A percentile compares a stretch with the other conserved stretches of the same genome.
These are phyloP conservation scores for Cervus canadensis DNA, from an alignment of 2,113 vertebrate species.

Conservation along the genomic window DNA sequence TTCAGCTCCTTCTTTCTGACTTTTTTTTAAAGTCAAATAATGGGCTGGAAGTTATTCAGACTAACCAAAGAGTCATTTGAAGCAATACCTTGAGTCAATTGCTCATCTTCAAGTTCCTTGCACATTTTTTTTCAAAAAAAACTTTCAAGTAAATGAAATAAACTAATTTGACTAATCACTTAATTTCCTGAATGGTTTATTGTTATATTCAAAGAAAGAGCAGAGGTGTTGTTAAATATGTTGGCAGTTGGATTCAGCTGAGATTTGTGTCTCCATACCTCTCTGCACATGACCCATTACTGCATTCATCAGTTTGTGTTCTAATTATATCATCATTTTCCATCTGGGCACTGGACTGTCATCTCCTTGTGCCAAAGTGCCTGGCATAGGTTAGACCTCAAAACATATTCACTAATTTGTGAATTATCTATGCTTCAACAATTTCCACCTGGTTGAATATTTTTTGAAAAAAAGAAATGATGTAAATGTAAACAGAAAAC, in stretches of 20 bases:
- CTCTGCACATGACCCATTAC: neutral
- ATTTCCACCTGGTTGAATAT: neutral
- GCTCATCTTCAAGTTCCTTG: neutral
- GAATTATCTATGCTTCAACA: neutral
- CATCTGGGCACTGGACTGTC: neutral
- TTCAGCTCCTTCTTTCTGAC: neutral
- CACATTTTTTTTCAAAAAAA: neutral
- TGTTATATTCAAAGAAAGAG: neutral
- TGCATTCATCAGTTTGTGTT: neutral
- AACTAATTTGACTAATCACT: neutral
- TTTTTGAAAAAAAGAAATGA: neutral
- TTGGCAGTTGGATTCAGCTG: neutral
- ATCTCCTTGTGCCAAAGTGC: neutral
- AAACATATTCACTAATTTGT: neutral
- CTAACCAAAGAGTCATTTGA: neutral
- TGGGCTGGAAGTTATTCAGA: neutral
- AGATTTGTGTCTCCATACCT: neutral
- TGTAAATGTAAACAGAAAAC: neutral
- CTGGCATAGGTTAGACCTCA: neutral
- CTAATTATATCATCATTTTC: neutral
- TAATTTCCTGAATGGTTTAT: neutral
- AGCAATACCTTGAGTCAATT: neutral
- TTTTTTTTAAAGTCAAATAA: neutral
- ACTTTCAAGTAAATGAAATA: neutral
- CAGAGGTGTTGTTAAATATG: neutral